phyloP scores from a whole-genome alignment of 2,113 vertebrate genomes.

The Panthera tigris region DNA sequence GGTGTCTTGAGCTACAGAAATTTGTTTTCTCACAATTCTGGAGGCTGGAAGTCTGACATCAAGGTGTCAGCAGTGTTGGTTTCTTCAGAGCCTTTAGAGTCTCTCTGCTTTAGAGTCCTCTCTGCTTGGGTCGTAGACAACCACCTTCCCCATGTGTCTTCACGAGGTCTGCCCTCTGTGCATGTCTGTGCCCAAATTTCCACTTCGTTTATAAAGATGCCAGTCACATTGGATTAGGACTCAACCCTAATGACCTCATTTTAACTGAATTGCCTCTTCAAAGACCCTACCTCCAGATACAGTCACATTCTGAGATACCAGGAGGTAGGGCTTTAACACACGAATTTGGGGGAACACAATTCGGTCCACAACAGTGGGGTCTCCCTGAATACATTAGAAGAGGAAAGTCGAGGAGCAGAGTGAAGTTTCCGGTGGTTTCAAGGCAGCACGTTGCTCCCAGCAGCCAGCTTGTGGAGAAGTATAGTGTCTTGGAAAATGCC shows the following conservation, averaged over 20 bases:
- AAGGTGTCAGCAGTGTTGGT: not conserved
- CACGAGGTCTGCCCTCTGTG: not conserved
- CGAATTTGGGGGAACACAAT: too few species aligned
- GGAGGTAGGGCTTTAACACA: not conserved
- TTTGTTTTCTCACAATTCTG: not conserved
- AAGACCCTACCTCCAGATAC: not conserved
- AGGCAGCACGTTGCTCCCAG: not conserved
- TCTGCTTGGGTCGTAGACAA: not conserved
- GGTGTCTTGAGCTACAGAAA: not conserved
- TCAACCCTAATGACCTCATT: not conserved
- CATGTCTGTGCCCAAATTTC: not conserved
- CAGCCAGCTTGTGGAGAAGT: not conserved
- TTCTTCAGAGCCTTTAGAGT: not conserved
- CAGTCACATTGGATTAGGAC: not conserved
- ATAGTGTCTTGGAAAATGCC: not conserved
- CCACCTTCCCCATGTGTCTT: not conserved
- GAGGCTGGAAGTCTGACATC: not conserved
- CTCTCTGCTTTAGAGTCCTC: not conserved
- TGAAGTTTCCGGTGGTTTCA: not conserved
- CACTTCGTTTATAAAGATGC: not conserved
- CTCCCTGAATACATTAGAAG: not conserved
- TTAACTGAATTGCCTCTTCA: not conserved
- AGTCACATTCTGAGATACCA: not conserved
- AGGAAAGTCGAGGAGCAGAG: not conserved
- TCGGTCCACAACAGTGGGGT: not conserved